Evolutionary conservation across 1,140 invertebrate genomes (phyloP), one percentile per base, ranked within the genome.

Genomic region (Vollenhovia emeryi): DNA sequence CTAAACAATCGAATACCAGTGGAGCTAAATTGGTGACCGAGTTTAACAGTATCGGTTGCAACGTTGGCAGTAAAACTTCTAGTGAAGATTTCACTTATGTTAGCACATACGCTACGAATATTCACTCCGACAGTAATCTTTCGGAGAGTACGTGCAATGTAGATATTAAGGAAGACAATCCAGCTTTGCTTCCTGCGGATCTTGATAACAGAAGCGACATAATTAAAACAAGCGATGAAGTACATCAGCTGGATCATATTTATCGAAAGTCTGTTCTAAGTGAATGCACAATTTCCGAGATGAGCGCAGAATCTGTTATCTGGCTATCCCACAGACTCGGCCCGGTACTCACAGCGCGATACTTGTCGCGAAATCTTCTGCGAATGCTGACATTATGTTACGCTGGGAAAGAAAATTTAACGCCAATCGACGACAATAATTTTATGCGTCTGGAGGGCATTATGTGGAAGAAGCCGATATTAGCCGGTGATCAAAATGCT

Each of bases 301-400:
- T 99, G 96, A 98, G 98, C 90, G 96, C 97, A 0, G 98, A 99
- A 92, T 99, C 98, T 92, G 95, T 99, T 0, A 97, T 98, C 57
- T 99, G 98, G 98, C 92, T 99, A 27, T 97, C 98, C 1, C 98
- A 99, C 95, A 96, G 98, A 87, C 94, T 99, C n/a, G 99, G 99
- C 0, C 99, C 99, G 0, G 98, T 99, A 33, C 95, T 99, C 7
- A 99, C 98, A 3, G 98, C 98, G 18, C 96, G 97, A 87, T 97
- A 98, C 95, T 95, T 99, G 30, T 98, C 98, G 0, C 96, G 98
- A 55, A 99, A 99, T 95, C 95, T 99, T 50, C 95, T 99, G 4
- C 96, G 98, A 88, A 99, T 99, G 97, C 94, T 99, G 15, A 98
- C 98, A 0, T 94, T 99, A 0, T 99, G 99, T 94, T 99, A 99